A percentile compares a stretch with the other conserved stretches of the same genome.
phyloP scores from a whole-genome alignment of 2,113 vertebrate genomes.

The Solenodon paradoxus region DNA sequence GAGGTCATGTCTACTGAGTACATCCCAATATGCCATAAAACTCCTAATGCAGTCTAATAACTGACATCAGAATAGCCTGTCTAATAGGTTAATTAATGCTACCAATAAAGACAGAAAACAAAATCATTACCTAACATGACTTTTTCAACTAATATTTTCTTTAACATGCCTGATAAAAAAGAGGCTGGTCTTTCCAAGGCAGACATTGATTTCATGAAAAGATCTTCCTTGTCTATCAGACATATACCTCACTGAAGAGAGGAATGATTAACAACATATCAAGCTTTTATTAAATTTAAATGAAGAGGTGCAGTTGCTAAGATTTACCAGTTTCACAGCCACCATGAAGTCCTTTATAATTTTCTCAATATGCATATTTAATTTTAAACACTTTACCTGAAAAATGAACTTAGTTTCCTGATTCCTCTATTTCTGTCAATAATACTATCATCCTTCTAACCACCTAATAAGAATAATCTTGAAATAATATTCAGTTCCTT shows the following conservation, averaged over 20 bases:
- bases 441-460: background rate
- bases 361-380: constrained; percentile 32
- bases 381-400: background rate
- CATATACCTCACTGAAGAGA: background rate
- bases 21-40: background rate
- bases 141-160: constrained; percentile 57
- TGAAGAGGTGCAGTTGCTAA: background rate
- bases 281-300: constrained; percentile 53
- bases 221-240: background rate
- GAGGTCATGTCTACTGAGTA: constrained; percentile 22
- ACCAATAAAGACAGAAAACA: constrained; percentile 57
- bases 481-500: background rate
- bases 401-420: constrained; percentile 16
- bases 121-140: constrained; percentile 34
- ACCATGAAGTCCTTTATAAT: background rate
- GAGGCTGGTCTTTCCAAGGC: background rate
- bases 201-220: constrained; percentile 3
- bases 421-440: background rate
- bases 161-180: constrained; percentile 12
- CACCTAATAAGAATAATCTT: background rate
- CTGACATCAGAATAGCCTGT: background rate
- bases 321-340: constrained; percentile 10
- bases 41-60: constrained; percentile 51
- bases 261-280: constrained; percentile 22
- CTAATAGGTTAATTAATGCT: constrained; percentile 50